phyloP scores from a whole-genome alignment of 2,888 invertebrate genomes.

The Brenthis ino region DNA sequence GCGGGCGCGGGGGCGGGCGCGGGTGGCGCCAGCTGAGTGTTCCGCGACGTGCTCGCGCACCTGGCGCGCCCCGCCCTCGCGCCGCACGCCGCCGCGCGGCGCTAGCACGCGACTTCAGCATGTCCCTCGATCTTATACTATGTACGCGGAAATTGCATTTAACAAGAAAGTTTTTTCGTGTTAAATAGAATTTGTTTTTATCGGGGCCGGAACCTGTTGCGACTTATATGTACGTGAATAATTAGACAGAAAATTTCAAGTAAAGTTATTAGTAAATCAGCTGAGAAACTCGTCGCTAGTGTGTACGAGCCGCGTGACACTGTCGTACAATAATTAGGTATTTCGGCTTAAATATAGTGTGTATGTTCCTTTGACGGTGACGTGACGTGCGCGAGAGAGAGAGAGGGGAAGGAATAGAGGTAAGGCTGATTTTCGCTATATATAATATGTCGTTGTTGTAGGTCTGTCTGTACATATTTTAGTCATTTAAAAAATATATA shows the following conservation, averaged over 20 bases:
- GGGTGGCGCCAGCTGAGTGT: constrained; percentile 42
- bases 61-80: constrained; percentile 32
- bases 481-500: neutral
- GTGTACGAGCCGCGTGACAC: too few relatives aligned
- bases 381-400: neutral
- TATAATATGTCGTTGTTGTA: constrained; percentile 19
- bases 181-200: neutral
- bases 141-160: neutral
- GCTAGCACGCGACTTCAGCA: too few relatives aligned
- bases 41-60: constrained; percentile 39
- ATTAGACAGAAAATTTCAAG: too few relatives aligned
- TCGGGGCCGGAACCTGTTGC: constrained; percentile 9
- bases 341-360: constrained; percentile 1
- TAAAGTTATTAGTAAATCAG: too few relatives aligned
- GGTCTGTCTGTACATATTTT: constrained; percentile 15
- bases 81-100: neutral
- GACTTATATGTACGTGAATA: neutral
- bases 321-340: neutral
- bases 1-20: constrained; percentile 30
- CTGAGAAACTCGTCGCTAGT: too few relatives aligned
- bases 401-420: constrained; percentile 28
- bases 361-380: constrained; percentile 6
- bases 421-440: constrained; percentile 32
- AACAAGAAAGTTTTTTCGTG: neutral
- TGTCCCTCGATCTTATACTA: neutral